Evolutionary conservation across 2,888 invertebrate species (phyloP).

Genomic region (Cosmia pyralina): DNA sequence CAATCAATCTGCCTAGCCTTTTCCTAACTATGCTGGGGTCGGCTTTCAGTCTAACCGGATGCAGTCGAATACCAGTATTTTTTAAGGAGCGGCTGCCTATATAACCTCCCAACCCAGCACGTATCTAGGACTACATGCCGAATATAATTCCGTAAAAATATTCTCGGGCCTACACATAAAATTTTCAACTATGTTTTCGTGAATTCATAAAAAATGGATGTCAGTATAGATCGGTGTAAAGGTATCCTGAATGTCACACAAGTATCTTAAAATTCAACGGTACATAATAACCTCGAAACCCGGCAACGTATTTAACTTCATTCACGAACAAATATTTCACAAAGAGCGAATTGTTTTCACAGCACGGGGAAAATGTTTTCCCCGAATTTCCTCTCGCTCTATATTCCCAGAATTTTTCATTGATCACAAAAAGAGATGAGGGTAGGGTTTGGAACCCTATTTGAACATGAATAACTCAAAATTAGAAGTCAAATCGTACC

Average conservation of each 20-base stretch:
- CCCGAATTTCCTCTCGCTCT: constrained; percentile 44
- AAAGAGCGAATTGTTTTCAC: constrained; percentile 60
- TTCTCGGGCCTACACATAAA: neutral
- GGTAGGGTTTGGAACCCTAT: constrained; percentile 14
- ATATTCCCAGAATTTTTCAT: constrained; percentile 59
- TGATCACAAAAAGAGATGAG: constrained; percentile 53
- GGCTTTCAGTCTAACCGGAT: too few species aligned
- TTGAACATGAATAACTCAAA: constrained; percentile 63
- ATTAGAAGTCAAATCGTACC: constrained; percentile 55
- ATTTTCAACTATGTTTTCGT: neutral
- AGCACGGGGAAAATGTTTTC: constrained; percentile 50
- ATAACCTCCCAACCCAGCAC: too few species aligned
- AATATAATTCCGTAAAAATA: neutral
- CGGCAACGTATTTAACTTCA: constrained; percentile 48
- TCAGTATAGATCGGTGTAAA: constrained; percentile 9
- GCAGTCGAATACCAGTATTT: too few species aligned
- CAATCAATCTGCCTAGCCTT: too few species aligned
- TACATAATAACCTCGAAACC: constrained; percentile 23
- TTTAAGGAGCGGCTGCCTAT: too few species aligned
- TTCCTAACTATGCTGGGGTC: too few species aligned
- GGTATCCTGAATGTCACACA: constrained; percentile 36
- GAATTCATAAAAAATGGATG: constrained; percentile 18
- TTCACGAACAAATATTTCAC: constrained; percentile 59
- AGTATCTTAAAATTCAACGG: constrained; percentile 47
- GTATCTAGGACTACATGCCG: neutral